Conservation (phyloP, 1,140 invertebrate species). For the Tetramorium alpestre region DNA sequence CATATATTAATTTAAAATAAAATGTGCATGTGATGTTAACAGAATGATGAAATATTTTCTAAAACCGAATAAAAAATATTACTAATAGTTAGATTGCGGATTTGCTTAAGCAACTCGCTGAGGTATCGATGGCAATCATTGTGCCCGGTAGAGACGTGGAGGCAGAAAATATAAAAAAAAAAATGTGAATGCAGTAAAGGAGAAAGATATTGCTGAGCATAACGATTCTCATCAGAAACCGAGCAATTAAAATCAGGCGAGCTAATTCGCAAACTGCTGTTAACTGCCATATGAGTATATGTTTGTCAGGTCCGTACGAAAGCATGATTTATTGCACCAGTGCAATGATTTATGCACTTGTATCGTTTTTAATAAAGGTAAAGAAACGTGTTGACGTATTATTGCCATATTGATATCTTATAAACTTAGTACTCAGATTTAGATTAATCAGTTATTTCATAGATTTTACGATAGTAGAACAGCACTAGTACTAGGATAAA, state of each 20-base stretch:
- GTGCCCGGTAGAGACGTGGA: not conserved
- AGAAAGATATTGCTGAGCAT: not conserved
- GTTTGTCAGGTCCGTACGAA: slow-evolving; percentile 24
- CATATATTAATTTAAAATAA: not conserved
- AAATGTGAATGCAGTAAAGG: not conserved
- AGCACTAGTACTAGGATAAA: slow-evolving; percentile 44
- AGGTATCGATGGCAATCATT: not conserved
- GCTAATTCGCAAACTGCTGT: slow-evolving; percentile 31
- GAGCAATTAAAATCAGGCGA: not conserved
- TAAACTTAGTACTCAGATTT: slow-evolving; percentile 37
- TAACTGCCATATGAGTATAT: slow-evolving; percentile 42
- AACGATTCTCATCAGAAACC: not conserved
- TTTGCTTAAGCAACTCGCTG: slow-evolving; percentile 8
- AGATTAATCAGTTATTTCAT: slow-evolving; percentile 49
- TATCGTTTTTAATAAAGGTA: slow-evolving; percentile 29
- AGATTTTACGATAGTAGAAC: slow-evolving; percentile 16
- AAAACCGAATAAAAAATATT: slow-evolving; percentile 23
- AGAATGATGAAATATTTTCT: slow-evolving; percentile 5
- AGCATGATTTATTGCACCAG: slow-evolving; percentile 51
- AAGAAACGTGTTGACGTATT: slow-evolving; percentile 28
- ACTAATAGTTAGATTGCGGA: slow-evolving; percentile 38
- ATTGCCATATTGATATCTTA: slow-evolving; percentile 50
- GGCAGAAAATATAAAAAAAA: not conserved
- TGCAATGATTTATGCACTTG: slow-evolving; percentile 40
- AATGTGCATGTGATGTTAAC: slow-evolving; percentile 28